phyloP scores from a whole-genome alignment of 2,797 vertebrate species.

The Pterois miles region DNA sequence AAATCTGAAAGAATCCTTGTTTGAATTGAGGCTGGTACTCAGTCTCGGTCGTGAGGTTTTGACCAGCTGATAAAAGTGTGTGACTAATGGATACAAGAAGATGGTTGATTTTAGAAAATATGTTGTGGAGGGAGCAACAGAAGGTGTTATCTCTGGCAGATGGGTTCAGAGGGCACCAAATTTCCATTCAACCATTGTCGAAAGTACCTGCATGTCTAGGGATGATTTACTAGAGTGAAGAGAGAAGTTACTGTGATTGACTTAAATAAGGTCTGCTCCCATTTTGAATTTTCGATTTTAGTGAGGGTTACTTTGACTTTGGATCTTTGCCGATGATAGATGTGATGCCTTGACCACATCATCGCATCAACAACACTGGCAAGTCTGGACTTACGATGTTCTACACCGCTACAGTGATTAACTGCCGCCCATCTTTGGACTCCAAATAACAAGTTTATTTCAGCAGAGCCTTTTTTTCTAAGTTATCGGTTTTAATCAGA shows the following conservation, averaged over 20 bases:
- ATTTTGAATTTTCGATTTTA: not conserved
- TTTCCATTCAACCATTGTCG: not conserved
- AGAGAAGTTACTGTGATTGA: not conserved
- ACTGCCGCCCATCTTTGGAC: not conserved
- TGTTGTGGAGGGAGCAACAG: not conserved
- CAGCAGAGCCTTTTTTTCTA: not conserved
- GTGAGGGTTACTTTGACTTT: not conserved
- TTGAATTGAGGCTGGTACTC: not conserved
- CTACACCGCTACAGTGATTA: not conserved
- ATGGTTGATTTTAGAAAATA: not conserved
- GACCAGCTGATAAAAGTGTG: not conserved
- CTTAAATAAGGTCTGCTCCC: not conserved
- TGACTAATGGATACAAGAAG: not conserved
- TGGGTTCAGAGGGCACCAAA: not conserved
- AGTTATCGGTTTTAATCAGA: not conserved
- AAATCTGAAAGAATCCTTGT: not conserved
- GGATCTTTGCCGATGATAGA: not conserved
- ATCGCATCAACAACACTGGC: too few relatives aligned
- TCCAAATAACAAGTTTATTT: not conserved
- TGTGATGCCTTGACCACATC: not conserved
- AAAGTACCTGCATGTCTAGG: not conserved
- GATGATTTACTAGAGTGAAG: not conserved
- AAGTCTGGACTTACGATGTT: too few relatives aligned
- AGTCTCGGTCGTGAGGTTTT: not conserved
- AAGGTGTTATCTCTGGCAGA: not conserved